A percentile compares a stretch with the other conserved stretches of the same genome.
These are phyloP conservation scores for Oligia latruncula DNA, from an alignment of 2,888 invertebrate genomes.

Conservation along the genomic window DNA sequence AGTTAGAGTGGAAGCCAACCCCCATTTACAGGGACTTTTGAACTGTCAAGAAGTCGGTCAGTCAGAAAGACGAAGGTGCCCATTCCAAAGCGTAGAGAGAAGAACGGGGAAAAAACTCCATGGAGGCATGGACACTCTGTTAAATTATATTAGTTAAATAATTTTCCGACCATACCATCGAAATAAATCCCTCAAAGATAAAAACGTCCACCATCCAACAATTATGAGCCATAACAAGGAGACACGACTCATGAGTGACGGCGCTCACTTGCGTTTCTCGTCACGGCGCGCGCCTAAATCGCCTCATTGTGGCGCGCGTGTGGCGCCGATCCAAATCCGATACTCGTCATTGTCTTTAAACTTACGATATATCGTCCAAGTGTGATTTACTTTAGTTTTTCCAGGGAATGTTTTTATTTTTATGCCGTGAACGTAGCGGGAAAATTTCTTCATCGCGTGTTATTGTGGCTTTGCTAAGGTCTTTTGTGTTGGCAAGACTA, in stretches of 20 bases:
- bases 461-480: not conserved
- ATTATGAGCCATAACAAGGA: slow-evolving; percentile 36
- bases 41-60: no score
- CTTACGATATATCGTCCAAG: slow-evolving; percentile 61
- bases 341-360: slow-evolving; percentile 70
- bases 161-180: not conserved
- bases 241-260: slow-evolving; percentile 55
- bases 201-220: slow-evolving; percentile 1
- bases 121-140: not conserved
- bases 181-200: not conserved
- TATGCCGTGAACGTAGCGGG: slow-evolving; percentile 5
- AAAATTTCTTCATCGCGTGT: slow-evolving; percentile 9
- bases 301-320: slow-evolving; percentile 66
- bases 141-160: not conserved
- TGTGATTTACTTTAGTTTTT: slow-evolving; percentile 56
- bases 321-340: slow-evolving; percentile 71
- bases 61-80: no score
- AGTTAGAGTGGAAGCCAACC: no score
- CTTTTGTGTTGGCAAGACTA: not conserved
- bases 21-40: no score
- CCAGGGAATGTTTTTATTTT: slow-evolving; percentile 15
- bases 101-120: not conserved
- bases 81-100: not conserved
- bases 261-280: slow-evolving; percentile 59
- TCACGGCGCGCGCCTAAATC: slow-evolving; percentile 67